These are phyloP conservation scores for Coleophora flavipennella DNA, from an alignment of 2,888 invertebrate genomes.

Conservation along the genomic window DNA sequence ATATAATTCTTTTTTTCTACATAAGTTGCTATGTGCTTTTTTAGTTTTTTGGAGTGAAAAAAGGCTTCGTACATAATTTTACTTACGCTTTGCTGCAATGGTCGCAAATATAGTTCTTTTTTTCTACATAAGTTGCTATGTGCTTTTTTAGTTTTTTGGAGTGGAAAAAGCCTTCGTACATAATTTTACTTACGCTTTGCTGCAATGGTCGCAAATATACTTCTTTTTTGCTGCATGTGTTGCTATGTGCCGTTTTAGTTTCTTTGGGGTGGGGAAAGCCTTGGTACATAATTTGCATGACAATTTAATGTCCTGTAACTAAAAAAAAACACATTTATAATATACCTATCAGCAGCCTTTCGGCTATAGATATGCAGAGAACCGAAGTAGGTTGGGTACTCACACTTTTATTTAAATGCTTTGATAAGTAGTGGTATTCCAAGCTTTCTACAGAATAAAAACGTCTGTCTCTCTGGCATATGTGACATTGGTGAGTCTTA, in stretches of 20 bases:
- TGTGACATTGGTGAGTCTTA: conserved; percentile 29
- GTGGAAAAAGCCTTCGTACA: conserved; percentile 24
- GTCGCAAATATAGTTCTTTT: conserved; percentile 31
- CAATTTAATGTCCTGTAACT: conserved; percentile 26
- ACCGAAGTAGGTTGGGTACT: conserved; percentile 10
- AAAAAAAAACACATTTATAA: background rate
- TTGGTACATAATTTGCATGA: conserved; percentile 30
- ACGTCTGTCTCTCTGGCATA: conserved; percentile 31
- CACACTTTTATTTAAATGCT: conserved; percentile 35
- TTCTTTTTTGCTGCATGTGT: conserved; percentile 21
- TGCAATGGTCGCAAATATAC: conserved; percentile 39
- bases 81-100: conserved; percentile 40
- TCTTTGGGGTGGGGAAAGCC: conserved; percentile 21
- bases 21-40: conserved; percentile 21
- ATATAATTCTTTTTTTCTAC: conserved; percentile 26
- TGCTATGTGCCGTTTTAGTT: conserved; percentile 27
- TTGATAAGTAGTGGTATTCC: conserved; percentile 37
- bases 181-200: conserved; percentile 32
- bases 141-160: conserved; percentile 28
- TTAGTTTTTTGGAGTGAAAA: conserved; percentile 25
- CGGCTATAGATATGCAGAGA: too few relatives aligned
- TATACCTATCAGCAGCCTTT: background rate
- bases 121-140: conserved; percentile 21
- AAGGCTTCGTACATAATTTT: too few relatives aligned
- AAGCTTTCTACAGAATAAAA: conserved; percentile 19